Base-by-base conservation (phyloP, 2,113 vertebrate genomes). In the Copsychus sechellarum region DNA sequence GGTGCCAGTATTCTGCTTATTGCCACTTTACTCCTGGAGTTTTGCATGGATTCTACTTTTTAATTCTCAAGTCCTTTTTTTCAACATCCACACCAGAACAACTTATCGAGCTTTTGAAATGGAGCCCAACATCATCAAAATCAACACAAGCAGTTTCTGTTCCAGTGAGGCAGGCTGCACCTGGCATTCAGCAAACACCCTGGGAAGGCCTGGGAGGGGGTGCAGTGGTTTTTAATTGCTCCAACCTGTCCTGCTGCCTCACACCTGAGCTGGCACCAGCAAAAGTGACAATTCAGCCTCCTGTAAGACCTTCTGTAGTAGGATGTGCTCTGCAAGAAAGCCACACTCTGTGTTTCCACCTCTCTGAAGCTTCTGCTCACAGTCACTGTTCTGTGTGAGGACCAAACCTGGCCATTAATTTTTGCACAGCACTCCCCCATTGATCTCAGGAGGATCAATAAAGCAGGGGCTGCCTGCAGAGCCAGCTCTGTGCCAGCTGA, bases 51-150 rank as follows among this genome's bases (percentile, higher is more conserved):
- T 91, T 91, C 95, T 79, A 26, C 64, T 91, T 95, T 93, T 96
- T 85, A 85, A 95, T 95, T 95, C 93, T 79, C 7, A 93, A 96
- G 77, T 67, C 81, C 38, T 97, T 97, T 94, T 66, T 88, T 95
- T 95, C 90, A 92, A 54, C 72, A 84, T 91, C 81, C 78, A 90
- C 69, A 73, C 29, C 43, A 61, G 23, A 87, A 73, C 69, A 90
- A 31, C 64, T 61, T 50, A 84, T 86, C 33, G 8, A 69, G 66
- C 58, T 81, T 94, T 94, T 95, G 66, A 97, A 98, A 97, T 23
- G 42, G 96, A 95, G 95, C 90, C 78, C 56, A 81, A 56, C 53
- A 86, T 56, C 86, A 95, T 88, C 70, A 90, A 95, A 97, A 96
- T 54, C 87, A 76, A 93, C 5, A 2, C 28, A 42, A 92, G 66